phyloP scores from a whole-genome alignment of 2,888 invertebrate species.

The Nemurella pictetii region DNA sequence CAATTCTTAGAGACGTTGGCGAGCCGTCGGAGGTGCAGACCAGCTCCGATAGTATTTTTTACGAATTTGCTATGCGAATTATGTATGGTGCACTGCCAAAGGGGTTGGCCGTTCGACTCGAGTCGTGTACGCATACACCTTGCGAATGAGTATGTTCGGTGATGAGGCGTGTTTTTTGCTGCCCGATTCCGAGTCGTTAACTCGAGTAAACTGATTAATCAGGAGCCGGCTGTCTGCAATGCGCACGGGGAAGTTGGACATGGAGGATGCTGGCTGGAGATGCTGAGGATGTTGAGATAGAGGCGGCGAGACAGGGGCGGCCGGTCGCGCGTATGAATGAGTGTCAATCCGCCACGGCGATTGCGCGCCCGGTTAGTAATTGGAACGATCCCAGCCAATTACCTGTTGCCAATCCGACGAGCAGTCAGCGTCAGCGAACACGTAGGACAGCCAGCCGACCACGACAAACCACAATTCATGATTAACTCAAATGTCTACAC shows the following conservation, averaged over 20 bases:
- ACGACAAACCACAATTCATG: not conserved
- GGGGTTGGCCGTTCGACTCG: no score
- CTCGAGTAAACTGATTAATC: not conserved
- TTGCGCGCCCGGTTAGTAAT: not conserved
- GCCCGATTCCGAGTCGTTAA: not conserved
- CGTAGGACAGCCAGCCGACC: not conserved
- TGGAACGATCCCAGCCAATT: not conserved
- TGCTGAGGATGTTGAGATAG: not conserved
- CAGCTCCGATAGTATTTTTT: not conserved
- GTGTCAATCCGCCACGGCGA: not conserved
- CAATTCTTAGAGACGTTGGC: not conserved
- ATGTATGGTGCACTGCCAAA: not conserved
- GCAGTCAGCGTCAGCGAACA: not conserved
- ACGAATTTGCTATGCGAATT: not conserved
- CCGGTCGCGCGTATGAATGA: not conserved
- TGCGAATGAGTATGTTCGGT: not conserved
- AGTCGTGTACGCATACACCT: not conserved
- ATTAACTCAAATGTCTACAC: not conserved
- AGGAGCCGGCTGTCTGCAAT: not conserved
- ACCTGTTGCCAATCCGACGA: not conserved
- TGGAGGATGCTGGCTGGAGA: no score
- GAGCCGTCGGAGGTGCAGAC: not conserved
- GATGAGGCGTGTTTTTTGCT: not conserved
- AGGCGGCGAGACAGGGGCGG: not conserved
- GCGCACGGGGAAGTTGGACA: no score